A percentile compares a stretch with the other conserved stretches of the same genome.
Evolutionary conservation across 2,797 vertebrate genomes (phyloP).

Genomic region (Anolis apletophallus): DNA sequence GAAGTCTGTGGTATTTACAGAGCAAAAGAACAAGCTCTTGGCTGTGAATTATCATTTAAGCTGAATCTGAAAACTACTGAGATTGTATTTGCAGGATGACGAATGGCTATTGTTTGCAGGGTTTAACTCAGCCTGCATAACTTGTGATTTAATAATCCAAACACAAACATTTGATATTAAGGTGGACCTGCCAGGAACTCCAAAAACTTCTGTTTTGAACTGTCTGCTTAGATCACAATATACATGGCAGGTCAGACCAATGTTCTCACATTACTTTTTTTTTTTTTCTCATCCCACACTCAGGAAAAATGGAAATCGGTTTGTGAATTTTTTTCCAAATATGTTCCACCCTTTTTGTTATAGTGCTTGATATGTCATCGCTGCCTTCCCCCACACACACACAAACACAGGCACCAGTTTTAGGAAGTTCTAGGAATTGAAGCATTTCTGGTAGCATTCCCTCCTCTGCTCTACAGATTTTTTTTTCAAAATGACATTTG

Average conservation of each 20-base stretch:
- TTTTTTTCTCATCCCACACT: not conserved
- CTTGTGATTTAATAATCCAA: not conserved
- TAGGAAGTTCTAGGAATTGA: too few species aligned
- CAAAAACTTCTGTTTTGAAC: not conserved
- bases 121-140: not conserved
- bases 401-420: too few species aligned
- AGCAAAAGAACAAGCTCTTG: conserved; percentile 66
- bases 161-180: not conserved
- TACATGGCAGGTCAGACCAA: not conserved
- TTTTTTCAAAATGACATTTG: too few species aligned
- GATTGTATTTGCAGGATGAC: conserved; percentile 52
- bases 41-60: conserved; percentile 64
- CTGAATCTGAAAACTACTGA: conserved; percentile 51
- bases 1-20: conserved; percentile 61
- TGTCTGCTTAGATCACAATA: not conserved
- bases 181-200: not conserved
- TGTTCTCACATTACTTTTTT: not conserved
- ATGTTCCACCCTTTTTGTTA: not conserved
- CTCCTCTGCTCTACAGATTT: too few species aligned
- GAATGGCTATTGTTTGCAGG: conserved; percentile 18
- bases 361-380: not conserved
- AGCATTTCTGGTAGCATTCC: too few species aligned
- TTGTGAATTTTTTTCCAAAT: not conserved
- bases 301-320: not conserved
- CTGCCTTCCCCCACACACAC: too few species aligned